Base-by-base conservation (phyloP, 1,140 invertebrate genomes). In the Aphis gossypii region DNA sequence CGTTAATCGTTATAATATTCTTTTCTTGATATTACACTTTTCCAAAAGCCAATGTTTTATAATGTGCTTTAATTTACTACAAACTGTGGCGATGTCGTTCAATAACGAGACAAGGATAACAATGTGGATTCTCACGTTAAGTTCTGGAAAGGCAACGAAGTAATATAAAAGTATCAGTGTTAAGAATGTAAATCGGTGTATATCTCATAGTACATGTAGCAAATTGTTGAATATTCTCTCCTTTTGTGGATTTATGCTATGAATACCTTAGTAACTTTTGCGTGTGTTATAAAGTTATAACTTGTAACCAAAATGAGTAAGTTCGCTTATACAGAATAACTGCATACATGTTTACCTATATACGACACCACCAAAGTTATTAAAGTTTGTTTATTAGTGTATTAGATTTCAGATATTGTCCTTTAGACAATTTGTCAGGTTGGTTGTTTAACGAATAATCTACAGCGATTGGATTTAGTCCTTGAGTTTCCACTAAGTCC, bases 381-480 rank as follows among this genome's bases (percentile, higher is more conserved):
- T 44, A 88, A 44, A 44, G 41, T 88, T 88, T 44, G 30, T 48
- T 88, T 88, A 18, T 11, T n/a, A 25, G 46, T 88, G 46, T 88
- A 88, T 48, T 88, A 88, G 44, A 46, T 88, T 41, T 88, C 86
- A 88, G 86, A 88, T 30, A 88, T 46, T 48, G 41, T 88, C 86
- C 44, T 88, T 46, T 46, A 46, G 86, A 88, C 38, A 48, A 88
- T 88, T 88, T 48, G 86, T 88, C 25, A 48, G 41, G 14, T 48
- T 30, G 46, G 25, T 88, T 88, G 46, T 46, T 88, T 41, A 41
- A 88, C n/a, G 41, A 51, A 88, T 88, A 48, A 30, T 88, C 14
- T 76, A n/a, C 46, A 88, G 14, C 38, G 41, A 88, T 44, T 88
- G 46, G 41, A 88, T 88, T 44, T 46, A 25, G 41, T 88, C 20